These are phyloP conservation scores for Prunella himalayana DNA, from an alignment of 2,113 vertebrate genomes.

Conservation along the genomic window DNA sequence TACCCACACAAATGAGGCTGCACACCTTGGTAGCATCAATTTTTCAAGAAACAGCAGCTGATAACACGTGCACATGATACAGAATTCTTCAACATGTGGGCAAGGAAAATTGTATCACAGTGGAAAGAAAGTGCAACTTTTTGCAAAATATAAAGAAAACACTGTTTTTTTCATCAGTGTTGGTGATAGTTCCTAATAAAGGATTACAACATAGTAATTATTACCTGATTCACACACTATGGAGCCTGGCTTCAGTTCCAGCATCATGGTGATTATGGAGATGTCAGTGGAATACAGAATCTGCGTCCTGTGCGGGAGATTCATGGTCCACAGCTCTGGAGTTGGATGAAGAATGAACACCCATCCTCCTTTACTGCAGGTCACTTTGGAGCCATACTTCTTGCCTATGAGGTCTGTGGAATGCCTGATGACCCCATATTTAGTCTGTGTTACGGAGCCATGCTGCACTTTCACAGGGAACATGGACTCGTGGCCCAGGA, in stretches of 20 bases:
- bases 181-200: not conserved
- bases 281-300: slow-evolving; percentile 98
- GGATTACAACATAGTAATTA: not conserved
- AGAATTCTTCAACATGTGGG: not conserved
- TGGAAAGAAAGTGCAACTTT: not conserved
- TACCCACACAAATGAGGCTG: not conserved
- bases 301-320: slow-evolving; percentile 92
- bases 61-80: not conserved
- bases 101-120: not conserved
- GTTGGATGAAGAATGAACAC: slow-evolving; percentile 95
- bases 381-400: slow-evolving; percentile 90
- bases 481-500: slow-evolving; percentile 88
- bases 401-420: slow-evolving; percentile 90
- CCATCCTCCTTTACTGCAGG: slow-evolving; percentile 95
- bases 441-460: slow-evolving; percentile 90
- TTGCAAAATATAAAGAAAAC: not conserved
- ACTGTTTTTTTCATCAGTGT: not conserved
- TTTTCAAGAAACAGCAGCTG: not conserved
- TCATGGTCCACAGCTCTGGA: slow-evolving; percentile 92
- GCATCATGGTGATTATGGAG: slow-evolving; percentile 93
- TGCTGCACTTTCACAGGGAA: slow-evolving; percentile 88
- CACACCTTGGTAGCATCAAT: not conserved
- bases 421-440: slow-evolving; percentile 91
- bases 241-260: slow-evolving; percentile 93
- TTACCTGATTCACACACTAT: slow-evolving; percentile 96